These are phyloP conservation scores for Epinephelus coioides DNA, from an alignment of 2,797 vertebrate species.

Conservation along the genomic window DNA sequence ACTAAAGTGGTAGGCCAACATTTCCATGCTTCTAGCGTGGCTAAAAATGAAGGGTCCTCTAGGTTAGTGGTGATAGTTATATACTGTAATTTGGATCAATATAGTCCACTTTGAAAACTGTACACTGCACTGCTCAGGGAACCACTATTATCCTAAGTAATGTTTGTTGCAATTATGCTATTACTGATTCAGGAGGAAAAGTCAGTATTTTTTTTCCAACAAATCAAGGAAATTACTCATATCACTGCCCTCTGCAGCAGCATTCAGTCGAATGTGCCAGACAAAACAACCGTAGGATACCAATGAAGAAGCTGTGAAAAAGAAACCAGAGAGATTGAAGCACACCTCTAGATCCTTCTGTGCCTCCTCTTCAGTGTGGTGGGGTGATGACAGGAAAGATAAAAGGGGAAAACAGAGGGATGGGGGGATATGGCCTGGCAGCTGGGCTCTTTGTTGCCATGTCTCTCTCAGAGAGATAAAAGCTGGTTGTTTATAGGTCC, in stretches of 20 bases:
- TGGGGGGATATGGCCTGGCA: conserved; percentile 64
- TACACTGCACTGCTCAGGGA: conserved; percentile 4
- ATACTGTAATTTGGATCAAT: conserved; percentile 23
- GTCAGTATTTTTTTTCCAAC: conserved; percentile 13
- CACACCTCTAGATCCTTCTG: conserved; percentile 43
- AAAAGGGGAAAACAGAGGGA: conserved; percentile 76
- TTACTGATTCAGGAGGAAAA: conserved; percentile 37
- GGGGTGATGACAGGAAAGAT: conserved; percentile 80
- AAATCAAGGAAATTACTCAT: conserved; percentile 38
- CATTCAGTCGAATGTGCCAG: conserved; percentile 18
- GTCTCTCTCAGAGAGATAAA: conserved; percentile 82
- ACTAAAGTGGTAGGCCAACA: not conserved
- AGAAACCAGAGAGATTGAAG: conserved; percentile 57
- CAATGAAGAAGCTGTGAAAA: conserved; percentile 43
- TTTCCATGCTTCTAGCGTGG: not conserved
- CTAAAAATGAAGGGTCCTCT: conserved; percentile 20
- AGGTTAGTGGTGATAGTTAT: conserved; percentile 11
- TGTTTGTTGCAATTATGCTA: conserved; percentile 30
- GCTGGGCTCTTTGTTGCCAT: conserved; percentile 83
- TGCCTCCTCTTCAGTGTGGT: conserved; percentile 54
- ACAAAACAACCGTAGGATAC: conserved; percentile 42
- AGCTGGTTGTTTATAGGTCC: conserved; percentile 82
- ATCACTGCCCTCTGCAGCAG: conserved; percentile 22
- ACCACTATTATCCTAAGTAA: conserved; percentile 26
- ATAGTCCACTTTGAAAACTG: conserved; percentile 30